Evolutionary conservation across 2,888 invertebrate genomes (phyloP).

Genomic region (Cheilosia variabilis): DNA sequence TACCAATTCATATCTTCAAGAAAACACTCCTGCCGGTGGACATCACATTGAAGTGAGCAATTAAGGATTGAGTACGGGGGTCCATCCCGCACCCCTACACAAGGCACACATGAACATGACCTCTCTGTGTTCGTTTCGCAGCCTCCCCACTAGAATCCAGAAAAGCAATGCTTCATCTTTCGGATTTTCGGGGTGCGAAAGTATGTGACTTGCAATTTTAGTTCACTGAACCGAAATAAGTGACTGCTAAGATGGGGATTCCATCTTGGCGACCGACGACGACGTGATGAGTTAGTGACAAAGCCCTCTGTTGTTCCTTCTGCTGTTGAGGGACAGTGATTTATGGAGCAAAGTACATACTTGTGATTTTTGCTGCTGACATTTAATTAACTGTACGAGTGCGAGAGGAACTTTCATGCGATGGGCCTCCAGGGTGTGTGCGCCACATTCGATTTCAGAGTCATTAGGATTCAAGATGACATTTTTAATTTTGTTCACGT

Average conservation of each 20-base stretch:
- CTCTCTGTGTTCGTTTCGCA: not conserved
- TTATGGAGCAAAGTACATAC: slow-evolving; percentile 74
- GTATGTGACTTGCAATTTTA: slow-evolving; percentile 78
- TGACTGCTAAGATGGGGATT: slow-evolving; percentile 39
- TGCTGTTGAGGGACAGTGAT: slow-evolving; percentile 76
- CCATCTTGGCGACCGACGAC: slow-evolving; percentile 27
- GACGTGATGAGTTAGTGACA: slow-evolving; percentile 77
- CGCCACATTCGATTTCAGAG: slow-evolving; percentile 46
- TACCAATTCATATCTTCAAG: slow-evolving; percentile 41
- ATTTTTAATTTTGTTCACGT: slow-evolving; percentile 71
- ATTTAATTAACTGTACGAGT: slow-evolving; percentile 76
- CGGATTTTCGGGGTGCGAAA: slow-evolving; percentile 76
- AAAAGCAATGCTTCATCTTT: slow-evolving; percentile 53
- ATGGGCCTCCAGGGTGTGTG: slow-evolving; percentile 66
- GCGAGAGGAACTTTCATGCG: slow-evolving; percentile 49
- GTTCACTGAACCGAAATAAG: slow-evolving; percentile 77
- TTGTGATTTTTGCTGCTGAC: slow-evolving; percentile 78
- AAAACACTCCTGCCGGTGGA: slow-evolving; percentile 55
- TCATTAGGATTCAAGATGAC: slow-evolving; percentile 71
- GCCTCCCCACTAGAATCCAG: not conserved
- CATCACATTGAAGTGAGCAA: slow-evolving; percentile 70
- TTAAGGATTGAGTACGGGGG: slow-evolving; percentile 48
- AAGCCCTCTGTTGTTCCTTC: slow-evolving; percentile 60
- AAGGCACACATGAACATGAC: slow-evolving; percentile 15
- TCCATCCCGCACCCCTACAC: slow-evolving; percentile 12